Evolutionary conservation across 2,888 invertebrate species (phyloP).

Genomic region (Megastigmus dorsalis): DNA sequence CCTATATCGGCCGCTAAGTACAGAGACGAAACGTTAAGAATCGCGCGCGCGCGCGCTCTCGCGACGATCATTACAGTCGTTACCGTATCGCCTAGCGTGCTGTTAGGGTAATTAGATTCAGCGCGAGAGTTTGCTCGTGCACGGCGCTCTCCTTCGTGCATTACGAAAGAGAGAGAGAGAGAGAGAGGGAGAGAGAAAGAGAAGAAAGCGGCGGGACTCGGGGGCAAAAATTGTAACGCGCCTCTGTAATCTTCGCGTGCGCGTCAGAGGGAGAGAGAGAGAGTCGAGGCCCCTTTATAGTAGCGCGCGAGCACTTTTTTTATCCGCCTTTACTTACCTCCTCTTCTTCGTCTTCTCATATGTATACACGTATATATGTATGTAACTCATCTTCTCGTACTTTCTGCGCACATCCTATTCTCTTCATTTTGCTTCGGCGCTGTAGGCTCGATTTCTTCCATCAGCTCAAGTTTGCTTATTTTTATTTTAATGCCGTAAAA

Average conservation of each 20-base stretch:
- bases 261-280: too few relatives aligned
- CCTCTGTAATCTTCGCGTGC: constrained; percentile 44
- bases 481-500: neutral
- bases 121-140: constrained; percentile 4
- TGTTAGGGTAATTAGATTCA: constrained; percentile 55
- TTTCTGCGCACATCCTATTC: constrained; percentile 1
- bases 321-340: constrained; percentile 7
- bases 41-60: neutral
- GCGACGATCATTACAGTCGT: constrained; percentile 48
- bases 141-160: constrained; percentile 1
- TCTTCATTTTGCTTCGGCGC: neutral
- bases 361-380: too few relatives aligned
- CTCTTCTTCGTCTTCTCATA: neutral
- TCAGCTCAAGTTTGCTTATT: constrained; percentile 45
- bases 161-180: neutral
- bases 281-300: too few relatives aligned
- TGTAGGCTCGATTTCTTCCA: neutral
- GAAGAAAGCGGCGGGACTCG: neutral
- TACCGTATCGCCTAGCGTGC: constrained; percentile 49
- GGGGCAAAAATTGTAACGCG: constrained; percentile 42
- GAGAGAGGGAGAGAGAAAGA: too few relatives aligned
- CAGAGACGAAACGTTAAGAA: constrained; percentile 18
- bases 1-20: constrained; percentile 24
- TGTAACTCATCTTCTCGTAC: too few relatives aligned
- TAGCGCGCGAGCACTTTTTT: constrained; percentile 28